Evolutionary conservation across 2,113 vertebrate genomes (phyloP).

Genomic region (Nesoenas mayeri): DNA sequence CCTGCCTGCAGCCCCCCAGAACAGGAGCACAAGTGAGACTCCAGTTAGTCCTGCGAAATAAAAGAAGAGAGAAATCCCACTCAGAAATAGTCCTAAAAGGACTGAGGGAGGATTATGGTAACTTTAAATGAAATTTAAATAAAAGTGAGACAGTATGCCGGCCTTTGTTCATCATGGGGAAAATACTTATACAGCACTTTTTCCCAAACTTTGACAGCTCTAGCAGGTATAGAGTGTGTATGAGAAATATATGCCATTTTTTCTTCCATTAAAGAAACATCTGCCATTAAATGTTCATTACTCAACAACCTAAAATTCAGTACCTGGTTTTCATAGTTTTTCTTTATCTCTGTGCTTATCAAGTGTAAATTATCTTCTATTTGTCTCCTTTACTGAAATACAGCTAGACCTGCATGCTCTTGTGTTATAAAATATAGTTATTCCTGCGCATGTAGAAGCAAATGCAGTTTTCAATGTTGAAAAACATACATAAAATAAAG

Average conservation of each 20-base stretch:
- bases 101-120: background rate
- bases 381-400: background rate
- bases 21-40: background rate
- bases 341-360: background rate
- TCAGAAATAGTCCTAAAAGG: background rate
- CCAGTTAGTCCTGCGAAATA: background rate
- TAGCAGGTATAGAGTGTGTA: background rate
- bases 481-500: background rate
- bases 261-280: background rate
- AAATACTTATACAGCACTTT: background rate
- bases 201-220: background rate
- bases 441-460: background rate
- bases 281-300: background rate
- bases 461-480: background rate
- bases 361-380: background rate
- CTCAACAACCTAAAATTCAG: conserved; percentile 4
- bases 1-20: background rate
- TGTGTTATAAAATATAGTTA: background rate
- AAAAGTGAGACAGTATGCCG: background rate
- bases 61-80: background rate
- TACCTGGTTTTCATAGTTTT: background rate
- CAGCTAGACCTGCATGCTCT: background rate
- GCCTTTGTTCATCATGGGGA: background rate
- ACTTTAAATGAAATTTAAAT: background rate
- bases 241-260: background rate